phyloP scores from a whole-genome alignment of 2,797 vertebrate genomes.

The Pantherophis vulpinus region DNA sequence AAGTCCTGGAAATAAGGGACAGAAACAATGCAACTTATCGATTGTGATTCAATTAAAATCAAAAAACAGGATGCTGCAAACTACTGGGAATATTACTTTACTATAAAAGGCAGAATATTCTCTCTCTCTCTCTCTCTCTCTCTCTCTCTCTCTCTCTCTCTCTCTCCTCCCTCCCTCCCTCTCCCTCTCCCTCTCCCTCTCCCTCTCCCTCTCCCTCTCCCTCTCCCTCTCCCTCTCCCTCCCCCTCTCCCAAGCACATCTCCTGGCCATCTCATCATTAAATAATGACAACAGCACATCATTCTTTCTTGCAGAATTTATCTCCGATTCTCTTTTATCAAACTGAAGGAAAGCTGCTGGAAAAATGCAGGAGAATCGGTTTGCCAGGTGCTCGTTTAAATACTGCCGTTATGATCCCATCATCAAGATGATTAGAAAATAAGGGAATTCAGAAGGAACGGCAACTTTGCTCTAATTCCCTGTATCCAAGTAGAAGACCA shows the following conservation, averaged over 20 bases:
- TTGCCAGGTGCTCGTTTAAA: neutral
- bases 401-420: neutral
- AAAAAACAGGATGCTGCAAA: neutral
- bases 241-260: neutral
- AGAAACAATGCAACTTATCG: neutral
- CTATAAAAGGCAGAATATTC: neutral
- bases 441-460: neutral
- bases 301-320: neutral
- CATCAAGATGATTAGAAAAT: neutral
- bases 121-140: too few relatives aligned
- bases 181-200: too few relatives aligned
- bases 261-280: neutral
- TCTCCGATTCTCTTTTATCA: neutral
- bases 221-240: too few relatives aligned
- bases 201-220: fast-evolving
- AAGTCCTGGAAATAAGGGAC: neutral
- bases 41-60: neutral
- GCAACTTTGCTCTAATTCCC: neutral
- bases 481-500: neutral
- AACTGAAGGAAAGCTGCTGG: neutral
- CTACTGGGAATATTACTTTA: neutral
- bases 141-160: too few relatives aligned
- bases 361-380: neutral
- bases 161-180: fast-evolving
- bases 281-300: neutral